These are phyloP conservation scores for Turritopsis rubra DNA, from an alignment of 30 jellyfish, hydroid and myxozoan genomes.

Conservation along the genomic window DNA sequence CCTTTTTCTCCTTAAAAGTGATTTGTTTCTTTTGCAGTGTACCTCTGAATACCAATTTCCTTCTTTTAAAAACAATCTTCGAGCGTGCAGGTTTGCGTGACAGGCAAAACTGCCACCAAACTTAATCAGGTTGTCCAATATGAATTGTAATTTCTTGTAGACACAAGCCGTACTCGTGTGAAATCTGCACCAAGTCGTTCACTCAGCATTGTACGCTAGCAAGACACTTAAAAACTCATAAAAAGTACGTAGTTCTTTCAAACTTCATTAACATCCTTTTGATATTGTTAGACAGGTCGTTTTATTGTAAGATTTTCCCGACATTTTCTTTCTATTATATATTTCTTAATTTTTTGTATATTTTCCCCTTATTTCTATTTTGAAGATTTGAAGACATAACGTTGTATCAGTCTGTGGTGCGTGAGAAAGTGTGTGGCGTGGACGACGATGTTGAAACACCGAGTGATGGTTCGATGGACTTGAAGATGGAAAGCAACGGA, in stretches of 20 bases:
- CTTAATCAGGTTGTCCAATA: too few species aligned
- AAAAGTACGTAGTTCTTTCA: not conserved
- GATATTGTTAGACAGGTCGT: too few species aligned
- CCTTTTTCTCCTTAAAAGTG: too few species aligned
- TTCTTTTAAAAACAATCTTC: too few species aligned
- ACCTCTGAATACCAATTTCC: too few species aligned
- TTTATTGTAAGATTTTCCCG: too few species aligned
- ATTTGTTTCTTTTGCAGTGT: too few species aligned
- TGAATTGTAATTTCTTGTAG: not conserved
- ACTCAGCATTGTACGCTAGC: not conserved
- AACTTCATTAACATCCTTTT: not conserved
- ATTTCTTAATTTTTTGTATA: too few species aligned
- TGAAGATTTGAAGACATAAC: not conserved
- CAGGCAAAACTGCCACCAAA: too few species aligned
- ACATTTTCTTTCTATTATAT: too few species aligned
- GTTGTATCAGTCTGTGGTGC: not conserved
- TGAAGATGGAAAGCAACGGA: not conserved
- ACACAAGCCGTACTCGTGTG: not conserved
- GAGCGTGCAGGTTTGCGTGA: too few species aligned
- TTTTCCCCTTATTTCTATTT: too few species aligned
- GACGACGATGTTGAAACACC: not conserved
- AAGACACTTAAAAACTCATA: not conserved
- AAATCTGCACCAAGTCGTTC: not conserved
- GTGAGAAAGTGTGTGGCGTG: not conserved
- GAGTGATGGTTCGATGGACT: not conserved